Conservation (phyloP, 1,140 invertebrate genomes). For the Globodera rostochiensis region DNA sequence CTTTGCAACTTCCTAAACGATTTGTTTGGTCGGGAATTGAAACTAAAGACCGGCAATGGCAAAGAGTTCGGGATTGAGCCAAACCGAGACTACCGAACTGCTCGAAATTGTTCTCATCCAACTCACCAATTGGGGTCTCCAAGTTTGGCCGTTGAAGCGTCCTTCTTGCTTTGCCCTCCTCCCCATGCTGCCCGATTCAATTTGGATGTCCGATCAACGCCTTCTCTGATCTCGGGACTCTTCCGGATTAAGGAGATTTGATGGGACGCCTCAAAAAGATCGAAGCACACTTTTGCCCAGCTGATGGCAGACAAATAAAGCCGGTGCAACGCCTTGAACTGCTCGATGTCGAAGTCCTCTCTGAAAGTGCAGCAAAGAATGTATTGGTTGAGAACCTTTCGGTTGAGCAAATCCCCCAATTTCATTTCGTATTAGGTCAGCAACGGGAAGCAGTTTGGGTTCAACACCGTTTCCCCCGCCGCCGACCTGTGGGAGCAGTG, state of each 20-base stretch:
- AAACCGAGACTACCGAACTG: too few species aligned
- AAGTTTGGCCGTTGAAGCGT: neutral
- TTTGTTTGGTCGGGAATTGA: neutral
- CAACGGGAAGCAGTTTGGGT: too few species aligned
- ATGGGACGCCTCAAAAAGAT: conserved; percentile 40
- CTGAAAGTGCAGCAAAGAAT: conserved; percentile 25
- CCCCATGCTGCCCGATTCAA: neutral
- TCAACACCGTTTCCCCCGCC: too few species aligned
- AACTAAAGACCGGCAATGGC: too few species aligned
- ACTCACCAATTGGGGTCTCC: neutral
- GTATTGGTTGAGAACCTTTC: too few species aligned
- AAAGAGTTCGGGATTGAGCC: too few species aligned
- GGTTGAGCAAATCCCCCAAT: too few species aligned
- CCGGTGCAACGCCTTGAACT: conserved; percentile 52
- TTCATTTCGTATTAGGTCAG: too few species aligned
- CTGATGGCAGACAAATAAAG: conserved; percentile 45
- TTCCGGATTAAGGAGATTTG: conserved; percentile 32
- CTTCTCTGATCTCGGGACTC: neutral
- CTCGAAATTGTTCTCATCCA: neutral
- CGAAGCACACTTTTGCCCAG: conserved; percentile 51
- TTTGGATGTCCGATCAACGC: conserved; percentile 18
- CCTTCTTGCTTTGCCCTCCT: conserved; percentile 1
- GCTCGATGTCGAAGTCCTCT: conserved; percentile 44
- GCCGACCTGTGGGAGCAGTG: conserved; percentile 51
- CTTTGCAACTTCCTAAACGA: neutral